These are phyloP conservation scores for Benthosema pterotum DNA, from an alignment of 2,797 vertebrate species.

Conservation along the genomic window DNA sequence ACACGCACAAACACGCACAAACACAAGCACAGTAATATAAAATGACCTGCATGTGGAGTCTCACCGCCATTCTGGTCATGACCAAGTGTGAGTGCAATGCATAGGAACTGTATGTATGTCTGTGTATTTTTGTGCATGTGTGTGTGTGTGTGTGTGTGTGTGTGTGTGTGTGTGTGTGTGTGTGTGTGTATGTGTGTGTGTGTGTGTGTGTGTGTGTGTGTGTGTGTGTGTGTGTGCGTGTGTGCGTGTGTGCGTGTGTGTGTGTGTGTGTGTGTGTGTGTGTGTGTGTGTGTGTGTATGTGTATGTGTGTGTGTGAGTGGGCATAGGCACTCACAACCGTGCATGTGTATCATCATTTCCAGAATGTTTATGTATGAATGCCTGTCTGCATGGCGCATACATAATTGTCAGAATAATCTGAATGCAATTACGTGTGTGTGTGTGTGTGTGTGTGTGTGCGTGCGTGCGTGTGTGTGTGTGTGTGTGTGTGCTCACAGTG, in stretches of 20 bases:
- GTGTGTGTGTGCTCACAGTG: conserved; percentile 86
- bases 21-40: not conserved
- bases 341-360: conserved; percentile 3
- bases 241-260: too few relatives aligned
- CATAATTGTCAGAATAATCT: not conserved
- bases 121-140: conserved; percentile 4
- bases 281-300: not conserved
- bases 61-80: too few relatives aligned
- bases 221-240: not conserved
- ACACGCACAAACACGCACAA: conserved; percentile 12
- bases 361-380: not conserved
- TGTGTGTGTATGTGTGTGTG: not conserved
- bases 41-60: too few relatives aligned
- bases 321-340: too few relatives aligned
- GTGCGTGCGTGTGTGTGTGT: conserved; percentile 25
- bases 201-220: not conserved
- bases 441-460: conserved; percentile 26
- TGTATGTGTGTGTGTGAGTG: not conserved
- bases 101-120: not conserved
- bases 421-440: conserved; percentile 16
- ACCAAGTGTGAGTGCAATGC: not conserved
- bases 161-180: not conserved
- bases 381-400: conserved; percentile 25
- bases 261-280: not conserved
- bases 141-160: not conserved